phyloP scores from a whole-genome alignment of 37 sponge, comb jelly and placozoan species.

The Hormiphora californensis region DNA sequence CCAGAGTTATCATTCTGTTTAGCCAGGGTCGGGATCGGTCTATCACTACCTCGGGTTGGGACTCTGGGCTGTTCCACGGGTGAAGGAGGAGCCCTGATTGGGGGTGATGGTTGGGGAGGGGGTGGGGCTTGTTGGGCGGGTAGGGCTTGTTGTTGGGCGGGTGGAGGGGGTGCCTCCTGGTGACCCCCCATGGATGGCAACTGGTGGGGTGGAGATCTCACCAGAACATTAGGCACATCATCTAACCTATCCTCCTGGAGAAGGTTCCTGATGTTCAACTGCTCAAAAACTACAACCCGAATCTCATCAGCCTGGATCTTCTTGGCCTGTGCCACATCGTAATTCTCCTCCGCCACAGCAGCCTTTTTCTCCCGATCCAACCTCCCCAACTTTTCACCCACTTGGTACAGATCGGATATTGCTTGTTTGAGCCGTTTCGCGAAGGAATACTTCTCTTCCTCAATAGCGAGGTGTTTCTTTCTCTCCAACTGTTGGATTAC shows the following conservation, averaged over 20 bases:
- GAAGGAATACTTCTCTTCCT: constrained; percentile 62
- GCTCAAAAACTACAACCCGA: constrained; percentile 10
- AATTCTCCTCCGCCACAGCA: constrained; percentile 80
- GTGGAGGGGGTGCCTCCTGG: background rate
- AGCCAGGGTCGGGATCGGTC: constrained; percentile 61
- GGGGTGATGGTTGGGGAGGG: background rate
- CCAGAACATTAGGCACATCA: background rate
- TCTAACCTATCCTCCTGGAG: constrained; percentile 1
- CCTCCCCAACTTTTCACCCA: constrained; percentile 69
- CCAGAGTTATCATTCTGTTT: constrained; percentile 53
- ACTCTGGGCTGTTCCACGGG: background rate
- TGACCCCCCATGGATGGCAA: background rate
- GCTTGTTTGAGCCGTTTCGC: constrained; percentile 69
- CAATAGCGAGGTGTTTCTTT: constrained; percentile 64
- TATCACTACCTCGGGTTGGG: constrained; percentile 39
- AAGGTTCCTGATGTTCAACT: background rate
- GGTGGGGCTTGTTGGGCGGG: background rate
- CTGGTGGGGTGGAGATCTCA: constrained; percentile 18
- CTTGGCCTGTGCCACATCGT: constrained; percentile 67
- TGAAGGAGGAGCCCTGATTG: too few relatives aligned
- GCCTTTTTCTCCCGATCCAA: constrained; percentile 72
- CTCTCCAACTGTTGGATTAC: constrained; percentile 64
- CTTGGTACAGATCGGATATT: constrained; percentile 60
- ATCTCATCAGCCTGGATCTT: constrained; percentile 58
- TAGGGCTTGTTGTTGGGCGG: background rate